Percentiles rank a stretch among this genome's conserved stretches.
These are phyloP conservation scores for Xanthorhoe spadicearia DNA, from an alignment of 2,888 invertebrate genomes.

Conservation along the genomic window DNA sequence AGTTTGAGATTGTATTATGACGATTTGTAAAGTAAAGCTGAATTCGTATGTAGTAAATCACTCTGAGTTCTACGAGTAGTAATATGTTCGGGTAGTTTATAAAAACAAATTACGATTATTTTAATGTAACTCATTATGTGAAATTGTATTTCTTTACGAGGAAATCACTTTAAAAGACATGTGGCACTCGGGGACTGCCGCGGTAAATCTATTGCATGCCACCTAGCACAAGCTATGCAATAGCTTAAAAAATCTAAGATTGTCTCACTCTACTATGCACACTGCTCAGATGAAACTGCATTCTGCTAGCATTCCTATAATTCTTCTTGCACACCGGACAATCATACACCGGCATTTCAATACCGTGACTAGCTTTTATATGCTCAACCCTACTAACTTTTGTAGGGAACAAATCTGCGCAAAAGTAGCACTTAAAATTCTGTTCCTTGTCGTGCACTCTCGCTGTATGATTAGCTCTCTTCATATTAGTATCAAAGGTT, in stretches of 20 bases:
- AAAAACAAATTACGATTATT: too few species aligned
- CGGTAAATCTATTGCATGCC: too few species aligned
- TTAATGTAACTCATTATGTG: too few species aligned
- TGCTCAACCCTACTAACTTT: conserved; percentile 4
- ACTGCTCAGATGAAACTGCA: conserved; percentile 22
- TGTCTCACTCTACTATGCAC: conserved; percentile 8
- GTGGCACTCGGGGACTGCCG: too few species aligned
- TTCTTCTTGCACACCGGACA: conserved; percentile 20
- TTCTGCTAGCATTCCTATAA: conserved; percentile 13
- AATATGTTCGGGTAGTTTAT: too few species aligned
- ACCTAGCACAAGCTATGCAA: too few species aligned
- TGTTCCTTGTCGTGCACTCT: conserved; percentile 14
- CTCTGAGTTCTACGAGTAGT: too few species aligned
- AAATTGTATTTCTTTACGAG: too few species aligned
- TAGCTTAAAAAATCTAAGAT: background rate
- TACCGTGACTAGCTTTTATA: conserved; percentile 16
- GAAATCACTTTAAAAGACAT: too few species aligned
- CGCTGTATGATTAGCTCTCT: conserved; percentile 6
- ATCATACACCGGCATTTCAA: conserved; percentile 21
- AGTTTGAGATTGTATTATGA: too few species aligned
- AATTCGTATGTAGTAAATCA: too few species aligned
- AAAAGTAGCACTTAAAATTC: conserved; percentile 18
- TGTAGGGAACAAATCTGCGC: conserved; percentile 13
- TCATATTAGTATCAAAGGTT: conserved; percentile 10
- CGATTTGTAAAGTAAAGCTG: too few species aligned